Evolutionary conservation across 2,888 invertebrate species (phyloP), one percentile per base, ranked within the genome.

Genomic region (Apotomis betuletana): DNA sequence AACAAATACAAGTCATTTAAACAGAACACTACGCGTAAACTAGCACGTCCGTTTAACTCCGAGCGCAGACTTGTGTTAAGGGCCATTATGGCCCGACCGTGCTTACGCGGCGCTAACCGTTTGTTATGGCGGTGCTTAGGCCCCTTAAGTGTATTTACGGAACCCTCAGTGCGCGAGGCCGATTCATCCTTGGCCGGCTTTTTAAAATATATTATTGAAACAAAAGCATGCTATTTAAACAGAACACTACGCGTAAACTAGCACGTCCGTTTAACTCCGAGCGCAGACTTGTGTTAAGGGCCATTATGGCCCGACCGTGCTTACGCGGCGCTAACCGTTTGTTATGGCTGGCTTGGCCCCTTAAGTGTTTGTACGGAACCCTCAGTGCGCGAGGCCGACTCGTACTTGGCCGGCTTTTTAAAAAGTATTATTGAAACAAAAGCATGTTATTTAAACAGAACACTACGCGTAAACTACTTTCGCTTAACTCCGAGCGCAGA

Each of bases 81-180:
- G n/a, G 55, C n/a, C 46, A n/a, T 61, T 54, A 69, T 15, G 12
- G 54, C 44, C 41, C 15, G 13, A 13, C 49, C 44, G 54, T 38
- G 10, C 54, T 61, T 13, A 54, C 60, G n/a, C 4, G 58, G 3
- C 27, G 13, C 13, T 67, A 60, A 67, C 52, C 51, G 41, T 52
- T 60, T 59, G 51, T 49, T 54, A 44, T 51, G 49, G 15, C 57
- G 49, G 57, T 15, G 44, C 52, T 64, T 57, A 67, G 6, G 57
- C 12, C 41, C 13, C 41, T 63, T 54, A 60, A 59, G 58, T 5
- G 58, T 27, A 2, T 27, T 1, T 27, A 27, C 27, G 27, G 27
- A 27, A 27, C 27, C 27, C 27, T 27, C 27, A 2, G 27, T 27
- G 1, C 2, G 27, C 27, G 27, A 27, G 27, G 0, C 27, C 2